Conservation (phyloP, 2,797 vertebrate species). For the Melopsittacus undulatus region DNA sequence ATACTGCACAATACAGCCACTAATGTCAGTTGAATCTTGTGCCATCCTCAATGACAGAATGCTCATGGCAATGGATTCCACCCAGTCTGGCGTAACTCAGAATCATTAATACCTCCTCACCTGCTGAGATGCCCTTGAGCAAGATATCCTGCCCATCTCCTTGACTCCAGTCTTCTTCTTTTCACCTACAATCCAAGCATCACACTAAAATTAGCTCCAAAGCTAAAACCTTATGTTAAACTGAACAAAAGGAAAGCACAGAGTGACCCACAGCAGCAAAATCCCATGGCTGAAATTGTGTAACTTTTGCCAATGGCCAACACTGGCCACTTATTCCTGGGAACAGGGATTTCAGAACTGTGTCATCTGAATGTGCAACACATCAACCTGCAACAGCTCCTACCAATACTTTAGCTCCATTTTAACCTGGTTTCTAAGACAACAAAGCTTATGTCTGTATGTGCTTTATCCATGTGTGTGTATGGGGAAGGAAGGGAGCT, state of each 20-base stretch:
- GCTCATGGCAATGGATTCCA: neutral
- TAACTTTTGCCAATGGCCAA: neutral
- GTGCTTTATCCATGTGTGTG: neutral
- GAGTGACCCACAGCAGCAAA: neutral
- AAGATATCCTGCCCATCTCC: neutral
- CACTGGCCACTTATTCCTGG: neutral
- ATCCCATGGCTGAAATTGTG: neutral
- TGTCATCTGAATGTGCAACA: neutral
- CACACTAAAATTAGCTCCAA: neutral
- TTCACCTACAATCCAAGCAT: constrained; percentile 36
- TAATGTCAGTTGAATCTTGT: neutral
- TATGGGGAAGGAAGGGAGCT: neutral
- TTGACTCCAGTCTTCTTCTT: neutral
- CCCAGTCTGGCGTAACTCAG: neutral
- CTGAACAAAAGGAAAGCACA: neutral
- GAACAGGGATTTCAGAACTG: neutral
- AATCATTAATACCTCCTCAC: constrained; percentile 19
- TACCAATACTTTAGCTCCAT: neutral
- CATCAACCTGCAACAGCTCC: neutral
- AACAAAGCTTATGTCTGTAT: neutral
- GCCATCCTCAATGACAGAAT: neutral
- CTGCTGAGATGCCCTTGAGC: neutral
- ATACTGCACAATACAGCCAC: neutral
- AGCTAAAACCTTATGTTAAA: neutral
- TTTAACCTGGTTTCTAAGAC: neutral